Percentiles rank a stretch among this genome's conserved stretches.
phyloP scores from a whole-genome alignment of 2,113 vertebrate species.

The Connochaetes taurinus region DNA sequence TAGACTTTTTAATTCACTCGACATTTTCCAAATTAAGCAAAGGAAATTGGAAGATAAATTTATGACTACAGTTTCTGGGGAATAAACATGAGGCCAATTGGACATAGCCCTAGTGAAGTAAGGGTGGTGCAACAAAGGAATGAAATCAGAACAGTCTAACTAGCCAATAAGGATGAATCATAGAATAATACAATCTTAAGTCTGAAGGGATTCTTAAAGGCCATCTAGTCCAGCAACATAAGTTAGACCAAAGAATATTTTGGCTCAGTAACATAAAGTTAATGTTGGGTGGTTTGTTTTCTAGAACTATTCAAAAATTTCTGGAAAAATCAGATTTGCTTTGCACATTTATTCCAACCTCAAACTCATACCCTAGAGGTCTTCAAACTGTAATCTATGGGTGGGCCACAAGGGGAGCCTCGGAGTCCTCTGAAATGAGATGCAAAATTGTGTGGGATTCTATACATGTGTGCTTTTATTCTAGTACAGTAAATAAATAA shows the following conservation, averaged over 20 bases:
- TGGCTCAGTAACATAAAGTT: not conserved
- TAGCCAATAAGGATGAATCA: constrained; percentile 61
- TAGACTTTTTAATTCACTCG: constrained; percentile 39
- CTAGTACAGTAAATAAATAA: not conserved
- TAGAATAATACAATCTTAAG: not conserved
- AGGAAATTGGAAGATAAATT: constrained; percentile 53
- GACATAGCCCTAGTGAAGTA: not conserved
- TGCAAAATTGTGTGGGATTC: not conserved
- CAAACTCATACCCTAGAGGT: not conserved
- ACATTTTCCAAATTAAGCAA: constrained; percentile 58
- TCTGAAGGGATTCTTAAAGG: constrained; percentile 50
- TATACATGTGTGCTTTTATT: not conserved
- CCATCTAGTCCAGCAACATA: constrained; percentile 12
- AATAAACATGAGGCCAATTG: constrained; percentile 43
- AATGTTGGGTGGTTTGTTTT: not conserved
- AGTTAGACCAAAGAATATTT: constrained; percentile 33
- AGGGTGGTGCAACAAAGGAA: constrained; percentile 7
- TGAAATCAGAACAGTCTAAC: constrained; percentile 25
- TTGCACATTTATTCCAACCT: not conserved
- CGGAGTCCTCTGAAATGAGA: not conserved
- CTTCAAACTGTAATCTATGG: not conserved
- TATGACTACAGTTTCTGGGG: constrained; percentile 43
- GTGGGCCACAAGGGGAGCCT: not conserved
- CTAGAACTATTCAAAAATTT: constrained; percentile 14
- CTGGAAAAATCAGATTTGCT: not conserved